Percentiles rank a stretch among this genome's conserved stretches.
phyloP scores from a whole-genome alignment of 2,888 invertebrate species.

The Cataglyphis livida region DNA sequence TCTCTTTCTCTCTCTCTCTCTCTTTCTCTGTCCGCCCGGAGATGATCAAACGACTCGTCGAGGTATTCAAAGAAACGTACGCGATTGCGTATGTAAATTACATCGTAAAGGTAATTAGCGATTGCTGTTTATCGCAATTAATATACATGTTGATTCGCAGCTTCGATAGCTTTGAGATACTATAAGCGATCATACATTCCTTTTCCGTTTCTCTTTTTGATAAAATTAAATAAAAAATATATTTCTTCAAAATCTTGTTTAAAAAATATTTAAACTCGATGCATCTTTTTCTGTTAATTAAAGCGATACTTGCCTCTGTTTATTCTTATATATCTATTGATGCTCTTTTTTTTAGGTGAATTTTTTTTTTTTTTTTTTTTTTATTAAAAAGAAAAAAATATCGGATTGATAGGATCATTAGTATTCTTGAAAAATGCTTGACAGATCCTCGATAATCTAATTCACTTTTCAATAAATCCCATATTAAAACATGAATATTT shows the following conservation, averaged over 20 bases:
- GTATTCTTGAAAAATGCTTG: not conserved
- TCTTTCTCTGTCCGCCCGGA: not conserved
- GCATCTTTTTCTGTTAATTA: not conserved
- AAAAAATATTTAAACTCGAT: not conserved
- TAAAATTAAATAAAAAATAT: not conserved
- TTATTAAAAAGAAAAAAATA: not conserved
- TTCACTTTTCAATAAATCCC: not conserved
- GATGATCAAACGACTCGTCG: constrained; percentile 35
- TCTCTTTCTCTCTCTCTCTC: not conserved
- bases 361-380: not conserved
- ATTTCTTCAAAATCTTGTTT: not conserved
- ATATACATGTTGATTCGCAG: not conserved
- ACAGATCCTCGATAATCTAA: not conserved
- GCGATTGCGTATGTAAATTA: not conserved
- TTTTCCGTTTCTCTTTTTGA: not conserved
- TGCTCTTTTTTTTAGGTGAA: not conserved
- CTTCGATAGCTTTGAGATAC: not conserved
- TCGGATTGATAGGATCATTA: not conserved
- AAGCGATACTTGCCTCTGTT: not conserved
- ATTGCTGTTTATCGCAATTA: constrained; percentile 1
- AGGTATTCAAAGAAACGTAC: constrained; percentile 1
- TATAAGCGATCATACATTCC: not conserved
- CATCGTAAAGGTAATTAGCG: constrained; percentile 2
- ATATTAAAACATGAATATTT: not conserved
- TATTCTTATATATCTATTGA: not conserved